Conservation (phyloP, 2,797 vertebrate genomes). For the Bucorvus abyssinicus region DNA sequence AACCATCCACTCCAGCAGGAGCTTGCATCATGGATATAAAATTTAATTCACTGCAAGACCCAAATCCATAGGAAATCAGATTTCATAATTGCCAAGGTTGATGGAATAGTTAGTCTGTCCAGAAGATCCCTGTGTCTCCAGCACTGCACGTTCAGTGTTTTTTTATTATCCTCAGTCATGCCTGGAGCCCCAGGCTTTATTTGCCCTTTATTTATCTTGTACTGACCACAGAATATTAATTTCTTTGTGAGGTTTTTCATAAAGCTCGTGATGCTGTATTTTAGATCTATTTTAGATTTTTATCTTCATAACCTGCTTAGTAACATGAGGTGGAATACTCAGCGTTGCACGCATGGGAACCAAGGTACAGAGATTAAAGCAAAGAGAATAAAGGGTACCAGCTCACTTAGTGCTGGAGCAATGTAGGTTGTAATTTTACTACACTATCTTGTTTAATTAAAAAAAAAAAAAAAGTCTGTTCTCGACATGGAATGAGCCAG, state of each 20-base stretch:
- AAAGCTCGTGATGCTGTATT: not conserved
- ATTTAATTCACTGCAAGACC: conserved; percentile 18
- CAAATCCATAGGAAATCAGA: not conserved
- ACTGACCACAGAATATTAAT: conserved; percentile 47
- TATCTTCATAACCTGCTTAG: conserved; percentile 30
- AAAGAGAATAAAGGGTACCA: not conserved
- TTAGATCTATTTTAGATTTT: conserved; percentile 27
- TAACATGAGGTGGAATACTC: not conserved
- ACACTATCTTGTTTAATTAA: not conserved
- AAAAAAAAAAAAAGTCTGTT: not conserved
- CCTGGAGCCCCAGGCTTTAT: conserved; percentile 28
- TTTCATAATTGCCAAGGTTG: conserved; percentile 14
- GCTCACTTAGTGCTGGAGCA: not conserved
- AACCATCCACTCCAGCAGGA: not conserved
- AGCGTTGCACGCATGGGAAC: not conserved
- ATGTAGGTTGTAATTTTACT: not conserved
- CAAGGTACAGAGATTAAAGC: not conserved
- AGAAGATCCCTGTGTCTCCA: conserved; percentile 4
- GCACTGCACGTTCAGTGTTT: not conserved
- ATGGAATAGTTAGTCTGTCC: conserved; percentile 27
- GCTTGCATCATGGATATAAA: not conserved
- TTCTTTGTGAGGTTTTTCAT: not conserved
- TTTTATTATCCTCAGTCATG: conserved; percentile 3
- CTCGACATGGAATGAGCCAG: not conserved
- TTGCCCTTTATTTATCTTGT: conserved; percentile 43